Conservation (phyloP, 2,888 invertebrate genomes). For the Augiades crinisus region DNA sequence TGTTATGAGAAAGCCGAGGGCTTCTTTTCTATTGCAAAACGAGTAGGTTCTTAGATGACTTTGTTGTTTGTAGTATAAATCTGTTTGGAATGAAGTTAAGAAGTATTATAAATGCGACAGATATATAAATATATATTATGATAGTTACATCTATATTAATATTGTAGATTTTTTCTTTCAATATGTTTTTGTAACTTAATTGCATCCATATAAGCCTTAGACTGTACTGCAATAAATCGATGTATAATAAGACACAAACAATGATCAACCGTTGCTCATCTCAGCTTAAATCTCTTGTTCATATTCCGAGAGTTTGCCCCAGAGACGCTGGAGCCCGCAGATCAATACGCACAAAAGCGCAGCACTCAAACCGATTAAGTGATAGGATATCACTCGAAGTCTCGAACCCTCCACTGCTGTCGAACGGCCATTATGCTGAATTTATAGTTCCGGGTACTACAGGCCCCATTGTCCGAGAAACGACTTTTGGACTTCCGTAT, state of each 20-base stretch:
- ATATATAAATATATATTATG: too few species aligned
- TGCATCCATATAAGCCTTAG: too few species aligned
- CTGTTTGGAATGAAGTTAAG: not conserved
- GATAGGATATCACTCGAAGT: constrained; percentile 24
- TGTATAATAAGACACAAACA: too few species aligned
- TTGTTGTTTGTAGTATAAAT: not conserved
- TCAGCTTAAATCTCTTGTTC: too few species aligned
- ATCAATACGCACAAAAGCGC: constrained; percentile 23
- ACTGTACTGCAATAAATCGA: too few species aligned
- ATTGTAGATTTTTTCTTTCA: too few species aligned
- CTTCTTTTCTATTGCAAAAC: not conserved
- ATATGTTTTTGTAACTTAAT: too few species aligned
- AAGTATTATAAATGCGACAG: too few species aligned
- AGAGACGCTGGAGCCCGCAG: not conserved
- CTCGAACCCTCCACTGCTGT: constrained; percentile 25
- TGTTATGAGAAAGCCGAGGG: not conserved
- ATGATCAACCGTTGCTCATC: too few species aligned
- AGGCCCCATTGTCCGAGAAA: constrained; percentile 40
- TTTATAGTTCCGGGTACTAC: constrained; percentile 27
- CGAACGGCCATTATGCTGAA: constrained; percentile 20
- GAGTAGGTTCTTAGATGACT: too few species aligned
- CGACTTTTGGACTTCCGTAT: constrained; percentile 41
- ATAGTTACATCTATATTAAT: too few species aligned
- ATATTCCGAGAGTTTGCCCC: not conserved
- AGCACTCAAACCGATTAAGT: constrained; percentile 25